Percentiles rank a stretch among this genome's conserved stretches.
phyloP scores from a whole-genome alignment of 2,113 vertebrate species.

The Paralichthys olivaceus region DNA sequence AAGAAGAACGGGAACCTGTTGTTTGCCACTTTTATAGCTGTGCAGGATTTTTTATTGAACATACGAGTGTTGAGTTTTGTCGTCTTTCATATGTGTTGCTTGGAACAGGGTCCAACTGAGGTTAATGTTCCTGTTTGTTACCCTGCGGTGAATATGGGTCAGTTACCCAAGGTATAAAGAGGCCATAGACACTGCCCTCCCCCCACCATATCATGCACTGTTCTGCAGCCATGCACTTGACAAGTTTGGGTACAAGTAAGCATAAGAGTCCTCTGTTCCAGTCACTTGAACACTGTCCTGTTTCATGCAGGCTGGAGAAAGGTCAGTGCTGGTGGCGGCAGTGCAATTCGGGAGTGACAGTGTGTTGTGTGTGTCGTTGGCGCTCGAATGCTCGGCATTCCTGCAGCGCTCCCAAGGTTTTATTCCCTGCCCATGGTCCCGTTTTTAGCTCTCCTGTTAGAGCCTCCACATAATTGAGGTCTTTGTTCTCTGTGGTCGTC shows the following conservation, averaged over 20 bases:
- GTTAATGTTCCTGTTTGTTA: constrained; percentile 41
- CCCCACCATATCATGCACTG: constrained; percentile 32
- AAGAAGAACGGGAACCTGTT: neutral
- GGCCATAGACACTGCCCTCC: constrained; percentile 31
- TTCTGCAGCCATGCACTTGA: constrained; percentile 58
- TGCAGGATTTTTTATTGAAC: neutral
- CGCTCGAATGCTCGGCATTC: constrained; percentile 72
- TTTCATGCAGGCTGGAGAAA: constrained; percentile 67
- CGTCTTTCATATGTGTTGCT: constrained; percentile 3
- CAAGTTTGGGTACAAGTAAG: constrained; percentile 48
- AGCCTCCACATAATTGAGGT: constrained; percentile 73
- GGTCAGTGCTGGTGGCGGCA: constrained; percentile 50
- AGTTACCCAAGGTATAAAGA: constrained; percentile 52
- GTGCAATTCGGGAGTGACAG: constrained; percentile 62
- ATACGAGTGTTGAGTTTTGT: neutral
- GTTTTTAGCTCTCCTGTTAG: constrained; percentile 76
- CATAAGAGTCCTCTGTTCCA: constrained; percentile 73
- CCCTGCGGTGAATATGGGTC: constrained; percentile 38
- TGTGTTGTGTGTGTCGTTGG: constrained; percentile 65
- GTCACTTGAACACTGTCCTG: constrained; percentile 69
- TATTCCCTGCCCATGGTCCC: constrained; percentile 67
- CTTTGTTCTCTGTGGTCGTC: constrained; percentile 74
- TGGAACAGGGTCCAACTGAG: neutral
- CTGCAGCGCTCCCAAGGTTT: constrained; percentile 66
- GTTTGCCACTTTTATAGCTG: neutral